phyloP scores from a whole-genome alignment of 2,797 vertebrate species.

The Serranus cabrilla region DNA sequence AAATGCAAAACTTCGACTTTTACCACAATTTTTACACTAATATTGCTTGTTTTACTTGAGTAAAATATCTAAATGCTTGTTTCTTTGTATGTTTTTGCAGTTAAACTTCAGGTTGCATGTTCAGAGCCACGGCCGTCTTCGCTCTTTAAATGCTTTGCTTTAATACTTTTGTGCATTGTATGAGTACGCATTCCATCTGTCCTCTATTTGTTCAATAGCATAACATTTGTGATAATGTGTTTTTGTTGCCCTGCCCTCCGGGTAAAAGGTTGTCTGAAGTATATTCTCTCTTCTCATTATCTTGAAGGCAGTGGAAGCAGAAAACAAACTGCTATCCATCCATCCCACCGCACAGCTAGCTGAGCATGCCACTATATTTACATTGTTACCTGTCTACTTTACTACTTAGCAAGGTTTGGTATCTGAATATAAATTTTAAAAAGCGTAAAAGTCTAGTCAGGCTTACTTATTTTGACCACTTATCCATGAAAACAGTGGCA shows the following conservation, averaged over 20 bases:
- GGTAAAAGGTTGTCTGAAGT: slow-evolving; percentile 25
- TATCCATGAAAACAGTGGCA: slow-evolving; percentile 43
- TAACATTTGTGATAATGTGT: slow-evolving; percentile 26
- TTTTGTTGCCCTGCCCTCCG: slow-evolving; percentile 28
- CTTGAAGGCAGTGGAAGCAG: slow-evolving; percentile 61
- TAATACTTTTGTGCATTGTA: background rate
- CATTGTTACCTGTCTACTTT: slow-evolving; percentile 85
- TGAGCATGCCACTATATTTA: slow-evolving; percentile 87
- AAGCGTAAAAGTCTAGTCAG: slow-evolving; percentile 85
- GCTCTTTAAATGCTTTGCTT: slow-evolving; percentile 20
- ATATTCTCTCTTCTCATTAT: slow-evolving; percentile 34
- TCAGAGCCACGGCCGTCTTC: slow-evolving; percentile 4
- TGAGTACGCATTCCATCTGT: background rate
- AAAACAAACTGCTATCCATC: slow-evolving; percentile 76
- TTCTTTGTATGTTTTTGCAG: background rate
- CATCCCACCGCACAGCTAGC: slow-evolving; percentile 86
- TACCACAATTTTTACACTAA: too few species aligned
- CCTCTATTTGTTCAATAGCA: slow-evolving; percentile 8
- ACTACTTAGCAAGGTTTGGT: slow-evolving; percentile 75
- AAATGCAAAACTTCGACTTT: too few species aligned
- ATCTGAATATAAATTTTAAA: slow-evolving; percentile 89
- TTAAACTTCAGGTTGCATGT: slow-evolving; percentile 21
- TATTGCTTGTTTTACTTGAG: too few species aligned
- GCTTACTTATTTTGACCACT: slow-evolving; percentile 54
- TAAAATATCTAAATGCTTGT: background rate